phyloP scores from a whole-genome alignment of 2,113 vertebrate genomes.

The Vulpes ferrilata region DNA sequence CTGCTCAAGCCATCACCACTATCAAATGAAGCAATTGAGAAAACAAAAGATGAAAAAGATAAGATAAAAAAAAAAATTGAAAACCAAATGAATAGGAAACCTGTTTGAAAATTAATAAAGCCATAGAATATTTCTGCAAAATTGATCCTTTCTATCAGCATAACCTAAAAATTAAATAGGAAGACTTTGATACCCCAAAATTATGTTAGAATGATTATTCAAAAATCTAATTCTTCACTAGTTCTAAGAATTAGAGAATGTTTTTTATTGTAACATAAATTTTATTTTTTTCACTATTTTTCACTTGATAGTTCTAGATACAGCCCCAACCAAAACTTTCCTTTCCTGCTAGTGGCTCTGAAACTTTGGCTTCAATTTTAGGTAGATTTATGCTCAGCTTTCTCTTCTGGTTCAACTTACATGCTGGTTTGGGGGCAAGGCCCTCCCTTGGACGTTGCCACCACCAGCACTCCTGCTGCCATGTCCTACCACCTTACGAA shows the following conservation, averaged over 20 bases:
- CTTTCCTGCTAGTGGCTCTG: neutral
- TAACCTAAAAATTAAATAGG: neutral
- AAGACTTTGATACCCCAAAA: neutral
- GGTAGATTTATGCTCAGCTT: neutral
- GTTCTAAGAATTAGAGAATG: neutral
- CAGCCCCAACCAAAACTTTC: neutral
- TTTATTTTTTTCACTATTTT: slow-evolving; percentile 10
- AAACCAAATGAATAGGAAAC: slow-evolving; percentile 41
- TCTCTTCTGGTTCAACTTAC: neutral
- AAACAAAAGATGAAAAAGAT: neutral
- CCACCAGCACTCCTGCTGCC: neutral
- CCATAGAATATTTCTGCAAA: neutral
- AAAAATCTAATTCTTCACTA: neutral
- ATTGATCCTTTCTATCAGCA: neutral
- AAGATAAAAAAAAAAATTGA: neutral
- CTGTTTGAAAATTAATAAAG: neutral
- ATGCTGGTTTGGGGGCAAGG: neutral
- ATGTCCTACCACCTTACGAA: neutral
- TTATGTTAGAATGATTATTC: neutral
- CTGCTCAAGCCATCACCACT: neutral
- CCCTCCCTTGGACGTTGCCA: neutral
- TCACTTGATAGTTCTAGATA: neutral
- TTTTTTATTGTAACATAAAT: neutral
- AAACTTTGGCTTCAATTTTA: neutral
- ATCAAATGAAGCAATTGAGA: neutral